phyloP scores from a whole-genome alignment of 2,888 invertebrate genomes.

The Zelleria hepariella region DNA sequence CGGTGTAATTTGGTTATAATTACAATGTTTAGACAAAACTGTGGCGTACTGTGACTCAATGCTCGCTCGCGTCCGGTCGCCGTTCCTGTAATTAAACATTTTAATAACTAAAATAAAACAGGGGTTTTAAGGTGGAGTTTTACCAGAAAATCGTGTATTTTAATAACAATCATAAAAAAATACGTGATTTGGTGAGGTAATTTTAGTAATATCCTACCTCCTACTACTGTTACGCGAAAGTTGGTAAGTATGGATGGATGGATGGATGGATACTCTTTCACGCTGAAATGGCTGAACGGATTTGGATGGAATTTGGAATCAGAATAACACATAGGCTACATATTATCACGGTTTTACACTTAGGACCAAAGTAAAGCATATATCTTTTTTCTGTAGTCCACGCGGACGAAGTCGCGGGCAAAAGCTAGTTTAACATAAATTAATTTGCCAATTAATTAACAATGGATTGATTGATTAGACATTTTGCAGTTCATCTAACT shows the following conservation, averaged over 20 bases:
- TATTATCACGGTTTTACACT: too few relatives aligned
- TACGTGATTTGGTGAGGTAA: neutral
- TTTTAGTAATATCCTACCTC: neutral
- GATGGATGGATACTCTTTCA: too few relatives aligned
- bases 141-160: slow-evolving; percentile 12
- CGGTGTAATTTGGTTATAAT: slow-evolving; percentile 30
- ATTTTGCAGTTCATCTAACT: neutral
- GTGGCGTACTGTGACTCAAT: slow-evolving; percentile 49
- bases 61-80: slow-evolving; percentile 59
- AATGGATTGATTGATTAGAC: neutral
- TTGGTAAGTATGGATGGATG: too few relatives aligned
- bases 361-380: too few relatives aligned
- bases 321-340: too few relatives aligned
- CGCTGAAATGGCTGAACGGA: too few relatives aligned
- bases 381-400: too few relatives aligned
- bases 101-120: slow-evolving; percentile 43
- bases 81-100: slow-evolving; percentile 71
- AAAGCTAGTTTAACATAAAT: too few relatives aligned
- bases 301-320: too few relatives aligned
- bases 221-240: neutral
- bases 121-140: slow-evolving; percentile 29
- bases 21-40: slow-evolving; percentile 60
- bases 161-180: neutral
- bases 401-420: too few relatives aligned
- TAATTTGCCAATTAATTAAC: neutral